Evolutionary conservation across 2,797 vertebrate species (phyloP), one percentile per base, ranked within the genome.

Genomic region (Pelobates cultripes): DNA sequence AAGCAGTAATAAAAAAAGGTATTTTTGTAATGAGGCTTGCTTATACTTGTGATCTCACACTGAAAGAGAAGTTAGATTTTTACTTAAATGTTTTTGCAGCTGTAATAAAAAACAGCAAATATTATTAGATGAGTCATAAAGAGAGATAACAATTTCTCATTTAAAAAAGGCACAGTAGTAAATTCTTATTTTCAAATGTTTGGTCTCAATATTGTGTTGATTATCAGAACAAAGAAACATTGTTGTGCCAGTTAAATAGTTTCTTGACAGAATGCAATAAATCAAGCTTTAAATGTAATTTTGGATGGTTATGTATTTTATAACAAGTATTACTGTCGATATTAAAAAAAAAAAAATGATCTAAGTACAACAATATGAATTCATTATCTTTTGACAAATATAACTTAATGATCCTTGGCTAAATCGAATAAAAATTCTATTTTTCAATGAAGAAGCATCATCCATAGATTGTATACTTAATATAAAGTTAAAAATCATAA

Each of bases 201-300:
- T 14, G 14, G 14, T 61, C 12, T 13, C 57, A 61, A 28, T 28
- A 28, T 28, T 28, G 28, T 28, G 28, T 28, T 14, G 12, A 61
- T 15, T 61, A 14, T 3, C 5, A 12, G 14, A n/a, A 10, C 5
- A 51, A 5, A 5, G 47, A 51, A 51, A 61, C 4, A 14, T 3
- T 13, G 15, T 61, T 3, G 2, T 17, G 57, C 57, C 3, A 61
- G 57, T 61, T 61, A 14, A 61, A 17, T 61, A 14, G 12, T 15
- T n/a, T 61, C 57, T 61, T 61, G 57, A n/a, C 57, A 61, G 57
- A 61, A 61, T 12, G 14, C 15, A 61, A 61, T 61, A 61, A 61
- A 61, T 61, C 57, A 61, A 14, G 57, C 12, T 3, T 61, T 61
- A 61, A 61, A 61, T 14, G 14, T 61, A 61, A 61, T 61, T 61